These are phyloP conservation scores for Ciconia boyciana DNA, from an alignment of 2,113 vertebrate genomes.

Conservation along the genomic window DNA sequence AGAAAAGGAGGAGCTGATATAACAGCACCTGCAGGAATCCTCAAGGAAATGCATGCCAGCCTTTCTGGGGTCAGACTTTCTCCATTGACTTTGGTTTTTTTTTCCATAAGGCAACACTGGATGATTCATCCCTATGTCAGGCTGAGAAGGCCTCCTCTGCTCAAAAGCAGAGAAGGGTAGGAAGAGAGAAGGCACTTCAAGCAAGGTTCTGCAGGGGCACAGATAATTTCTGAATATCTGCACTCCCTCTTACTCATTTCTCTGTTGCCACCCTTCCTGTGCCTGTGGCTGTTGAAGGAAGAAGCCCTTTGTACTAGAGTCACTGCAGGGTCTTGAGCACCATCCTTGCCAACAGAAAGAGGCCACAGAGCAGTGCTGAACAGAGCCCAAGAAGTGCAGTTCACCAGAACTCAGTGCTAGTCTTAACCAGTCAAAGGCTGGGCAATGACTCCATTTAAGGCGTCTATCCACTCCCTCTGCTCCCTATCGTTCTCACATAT, in stretches of 20 bases:
- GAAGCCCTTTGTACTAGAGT: not conserved
- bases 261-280: not conserved
- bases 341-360: not conserved
- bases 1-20: not conserved
- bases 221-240: not conserved
- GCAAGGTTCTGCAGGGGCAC: not conserved
- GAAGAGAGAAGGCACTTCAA: not conserved
- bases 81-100: not conserved
- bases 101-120: not conserved
- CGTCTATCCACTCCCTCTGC: slow-evolving; percentile 86
- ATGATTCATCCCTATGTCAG: not conserved
- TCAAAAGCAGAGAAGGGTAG: not conserved
- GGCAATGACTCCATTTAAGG: slow-evolving; percentile 75
- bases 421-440: slow-evolving; percentile 77
- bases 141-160: not conserved
- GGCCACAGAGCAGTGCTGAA: not conserved
- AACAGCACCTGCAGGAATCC: not conserved
- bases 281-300: not conserved
- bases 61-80: not conserved
- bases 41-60: not conserved
- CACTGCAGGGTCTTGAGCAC: not conserved
- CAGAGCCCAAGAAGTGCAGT: not conserved
- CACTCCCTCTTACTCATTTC: not conserved
- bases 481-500: slow-evolving; percentile 85
- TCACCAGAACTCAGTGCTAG: slow-evolving; percentile 58